Percentiles rank a stretch among this genome's conserved stretches.
These are phyloP conservation scores for Poliocrania exsul DNA, from an alignment of 2,797 vertebrate species.

Conservation along the genomic window DNA sequence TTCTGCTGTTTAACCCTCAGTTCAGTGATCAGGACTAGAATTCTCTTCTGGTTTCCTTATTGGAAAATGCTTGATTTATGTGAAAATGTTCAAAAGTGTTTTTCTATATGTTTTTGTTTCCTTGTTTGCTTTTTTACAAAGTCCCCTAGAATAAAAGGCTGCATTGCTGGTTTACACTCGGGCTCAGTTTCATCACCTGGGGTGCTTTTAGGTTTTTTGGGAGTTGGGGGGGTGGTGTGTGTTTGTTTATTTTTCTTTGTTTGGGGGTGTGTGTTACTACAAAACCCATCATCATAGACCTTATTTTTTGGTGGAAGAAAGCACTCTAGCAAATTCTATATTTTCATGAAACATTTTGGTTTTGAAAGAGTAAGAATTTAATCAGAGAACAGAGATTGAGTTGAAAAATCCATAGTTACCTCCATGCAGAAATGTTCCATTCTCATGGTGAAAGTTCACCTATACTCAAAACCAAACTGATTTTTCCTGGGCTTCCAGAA, in stretches of 20 bases:
- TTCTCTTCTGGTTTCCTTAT: background rate
- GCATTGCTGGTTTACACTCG: background rate
- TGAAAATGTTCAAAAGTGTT: background rate
- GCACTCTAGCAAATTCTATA: background rate
- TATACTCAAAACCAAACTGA: background rate
- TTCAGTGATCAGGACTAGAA: background rate
- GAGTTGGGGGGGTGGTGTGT: too few relatives aligned
- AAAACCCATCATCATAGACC: background rate
- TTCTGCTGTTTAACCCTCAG: background rate
- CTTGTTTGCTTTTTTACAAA: background rate
- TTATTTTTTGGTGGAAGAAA: background rate
- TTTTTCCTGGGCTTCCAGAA: background rate
- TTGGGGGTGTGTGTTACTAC: background rate
- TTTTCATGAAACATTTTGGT: background rate
- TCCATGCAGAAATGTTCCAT: background rate
- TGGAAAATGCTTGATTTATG: background rate
- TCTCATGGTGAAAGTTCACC: background rate
- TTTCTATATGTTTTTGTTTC: background rate
- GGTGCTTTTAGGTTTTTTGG: background rate
- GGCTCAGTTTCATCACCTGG: background rate
- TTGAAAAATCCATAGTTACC: background rate
- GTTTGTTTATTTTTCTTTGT: background rate
- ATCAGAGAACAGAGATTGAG: background rate
- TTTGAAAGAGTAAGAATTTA: background rate
- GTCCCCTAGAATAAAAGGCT: background rate